phyloP scores from a whole-genome alignment of 53 echinoderm and acorn worm species.

The Holothuria scabra region DNA sequence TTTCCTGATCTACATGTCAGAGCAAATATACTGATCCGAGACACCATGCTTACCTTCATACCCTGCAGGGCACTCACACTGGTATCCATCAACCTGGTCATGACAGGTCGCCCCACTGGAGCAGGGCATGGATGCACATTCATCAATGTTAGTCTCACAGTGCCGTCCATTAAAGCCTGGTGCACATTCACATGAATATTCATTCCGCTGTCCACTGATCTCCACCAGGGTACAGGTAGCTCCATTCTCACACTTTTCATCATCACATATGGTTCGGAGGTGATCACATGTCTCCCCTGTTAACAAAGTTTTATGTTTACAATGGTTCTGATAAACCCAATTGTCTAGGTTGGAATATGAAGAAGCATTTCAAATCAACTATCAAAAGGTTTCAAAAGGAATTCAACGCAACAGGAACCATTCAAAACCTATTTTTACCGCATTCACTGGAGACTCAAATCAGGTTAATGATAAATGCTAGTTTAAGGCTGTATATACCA shows the following conservation, averaged over 20 bases:
- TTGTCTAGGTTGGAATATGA: no score
- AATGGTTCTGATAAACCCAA: no score
- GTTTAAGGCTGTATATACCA: no score
- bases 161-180: conserved; percentile 50
- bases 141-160: conserved; percentile 57
- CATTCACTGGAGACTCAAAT: no score
- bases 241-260: conserved; percentile 44
- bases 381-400: no score
- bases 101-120: conserved; percentile 13
- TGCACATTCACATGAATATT: conserved; percentile 54
- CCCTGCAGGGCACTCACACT: background rate
- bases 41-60: conserved; percentile 22
- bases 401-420: no score
- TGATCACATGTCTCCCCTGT: conserved; percentile 48
- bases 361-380: no score
- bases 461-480: no score
- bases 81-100: conserved; percentile 7
- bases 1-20: no score
- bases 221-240: conserved; percentile 26
- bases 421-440: no score
- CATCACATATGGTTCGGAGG: conserved; percentile 51
- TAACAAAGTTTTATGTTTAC: no score
- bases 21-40: no score
- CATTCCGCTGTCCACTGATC: conserved; percentile 50
- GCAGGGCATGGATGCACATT: conserved; percentile 53